These are phyloP conservation scores for Odontesthes bonariensis DNA, from an alignment of 2,113 vertebrate species.

Conservation along the genomic window DNA sequence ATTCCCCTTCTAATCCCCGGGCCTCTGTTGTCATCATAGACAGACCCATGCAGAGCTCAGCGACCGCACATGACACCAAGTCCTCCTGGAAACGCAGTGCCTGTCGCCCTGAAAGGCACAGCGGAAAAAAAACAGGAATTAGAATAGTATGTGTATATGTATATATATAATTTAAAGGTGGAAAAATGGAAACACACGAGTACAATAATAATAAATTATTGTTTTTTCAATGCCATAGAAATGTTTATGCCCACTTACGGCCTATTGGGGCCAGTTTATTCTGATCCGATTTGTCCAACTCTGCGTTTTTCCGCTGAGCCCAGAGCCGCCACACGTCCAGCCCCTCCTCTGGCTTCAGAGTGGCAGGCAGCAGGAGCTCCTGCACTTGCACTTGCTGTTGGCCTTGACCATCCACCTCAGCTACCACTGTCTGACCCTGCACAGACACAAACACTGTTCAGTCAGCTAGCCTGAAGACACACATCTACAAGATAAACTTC, in stretches of 20 bases:
- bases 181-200: too few species aligned
- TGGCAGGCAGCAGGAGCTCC: slow-evolving; percentile 93
- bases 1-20: slow-evolving; percentile 92
- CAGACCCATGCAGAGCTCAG: slow-evolving; percentile 95
- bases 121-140: neutral
- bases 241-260: slow-evolving; percentile 83
- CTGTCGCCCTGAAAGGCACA: slow-evolving; percentile 88
- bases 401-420: slow-evolving; percentile 74
- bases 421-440: slow-evolving; percentile 90
- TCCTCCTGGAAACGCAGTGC: slow-evolving; percentile 96
- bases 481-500: neutral
- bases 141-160: too few species aligned
- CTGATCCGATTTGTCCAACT: slow-evolving; percentile 94
- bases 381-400: slow-evolving; percentile 93
- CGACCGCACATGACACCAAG: slow-evolving; percentile 96
- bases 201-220: too few species aligned
- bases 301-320: slow-evolving; percentile 96
- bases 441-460: slow-evolving; percentile 22
- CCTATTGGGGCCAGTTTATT: slow-evolving; percentile 97
- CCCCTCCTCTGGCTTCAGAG: slow-evolving; percentile 97
- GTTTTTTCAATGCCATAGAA: too few species aligned
- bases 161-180: too few species aligned
- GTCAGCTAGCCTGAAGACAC: neutral
- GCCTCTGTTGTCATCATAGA: slow-evolving; percentile 96
- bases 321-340: slow-evolving; percentile 96